phyloP scores from a whole-genome alignment of 2,797 vertebrate species.

The Tinamus major region DNA sequence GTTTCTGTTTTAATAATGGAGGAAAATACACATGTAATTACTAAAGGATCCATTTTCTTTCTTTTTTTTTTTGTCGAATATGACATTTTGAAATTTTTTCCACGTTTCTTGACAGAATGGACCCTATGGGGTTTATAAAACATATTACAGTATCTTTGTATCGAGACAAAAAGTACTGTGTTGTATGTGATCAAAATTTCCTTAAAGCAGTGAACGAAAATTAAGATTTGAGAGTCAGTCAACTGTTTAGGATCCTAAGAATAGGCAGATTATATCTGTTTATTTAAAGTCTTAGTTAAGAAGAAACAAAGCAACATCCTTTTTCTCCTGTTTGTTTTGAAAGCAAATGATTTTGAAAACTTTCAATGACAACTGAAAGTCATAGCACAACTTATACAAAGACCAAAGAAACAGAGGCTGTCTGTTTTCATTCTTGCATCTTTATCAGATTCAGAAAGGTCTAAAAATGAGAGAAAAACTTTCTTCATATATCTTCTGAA shows the following conservation, averaged over 20 bases:
- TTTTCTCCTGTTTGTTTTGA: constrained; percentile 12
- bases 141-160: not conserved
- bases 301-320: not conserved
- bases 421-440: not conserved
- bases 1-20: not conserved
- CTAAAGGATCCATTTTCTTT: not conserved
- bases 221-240: not conserved
- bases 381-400: not conserved
- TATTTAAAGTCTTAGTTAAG: constrained; percentile 8
- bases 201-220: not conserved
- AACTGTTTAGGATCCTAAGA: not conserved
- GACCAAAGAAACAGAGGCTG: not conserved
- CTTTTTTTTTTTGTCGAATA: not conserved
- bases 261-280: not conserved
- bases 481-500: not conserved
- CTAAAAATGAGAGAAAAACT: not conserved
- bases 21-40: not conserved
- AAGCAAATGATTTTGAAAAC: not conserved
- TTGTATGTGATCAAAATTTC: not conserved
- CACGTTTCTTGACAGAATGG: not conserved
- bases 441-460: not conserved
- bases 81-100: not conserved
- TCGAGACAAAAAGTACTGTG: not conserved
- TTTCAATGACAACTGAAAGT: not conserved
- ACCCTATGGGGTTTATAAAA: not conserved